Conservation (phyloP, 2,797 vertebrate species). For the Nannoperca obscura region DNA sequence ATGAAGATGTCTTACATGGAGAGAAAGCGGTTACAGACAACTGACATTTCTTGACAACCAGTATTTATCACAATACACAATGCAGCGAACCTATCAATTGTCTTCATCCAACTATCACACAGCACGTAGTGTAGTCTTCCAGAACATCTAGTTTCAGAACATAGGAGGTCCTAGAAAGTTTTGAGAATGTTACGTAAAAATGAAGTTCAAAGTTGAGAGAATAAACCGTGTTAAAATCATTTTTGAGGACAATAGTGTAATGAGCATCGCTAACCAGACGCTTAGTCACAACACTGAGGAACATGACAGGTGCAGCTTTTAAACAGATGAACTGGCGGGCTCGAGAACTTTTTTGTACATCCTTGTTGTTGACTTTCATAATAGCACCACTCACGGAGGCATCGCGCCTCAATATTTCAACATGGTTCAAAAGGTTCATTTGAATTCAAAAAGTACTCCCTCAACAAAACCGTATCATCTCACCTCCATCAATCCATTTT, state of each 20-base stretch:
- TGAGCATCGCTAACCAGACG: neutral
- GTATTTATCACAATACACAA: neutral
- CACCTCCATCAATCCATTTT: constrained; percentile 46
- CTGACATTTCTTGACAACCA: neutral
- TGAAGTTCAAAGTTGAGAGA: neutral
- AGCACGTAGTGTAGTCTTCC: neutral
- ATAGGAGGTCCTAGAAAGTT: neutral
- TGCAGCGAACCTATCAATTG: neutral
- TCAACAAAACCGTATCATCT: constrained; percentile 41
- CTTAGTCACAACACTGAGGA: neutral
- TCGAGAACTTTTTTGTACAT: neutral
- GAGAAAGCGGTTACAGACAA: neutral
- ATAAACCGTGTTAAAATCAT: neutral
- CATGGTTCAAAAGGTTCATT: constrained; percentile 39
- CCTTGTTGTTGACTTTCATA: constrained; percentile 42
- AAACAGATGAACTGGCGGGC: neutral
- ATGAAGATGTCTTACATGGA: neutral
- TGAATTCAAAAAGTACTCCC: constrained; percentile 53
- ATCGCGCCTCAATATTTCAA: constrained; percentile 29
- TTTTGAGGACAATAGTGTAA: neutral
- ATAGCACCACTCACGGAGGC: neutral
- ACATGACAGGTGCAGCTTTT: neutral
- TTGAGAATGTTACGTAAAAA: neutral
- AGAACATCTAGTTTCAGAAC: neutral
- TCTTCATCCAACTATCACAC: neutral